Percentiles rank a stretch among this genome's conserved stretches.
Evolutionary conservation across 2,113 vertebrate species (phyloP).

Genomic region (Vombatus ursinus): DNA sequence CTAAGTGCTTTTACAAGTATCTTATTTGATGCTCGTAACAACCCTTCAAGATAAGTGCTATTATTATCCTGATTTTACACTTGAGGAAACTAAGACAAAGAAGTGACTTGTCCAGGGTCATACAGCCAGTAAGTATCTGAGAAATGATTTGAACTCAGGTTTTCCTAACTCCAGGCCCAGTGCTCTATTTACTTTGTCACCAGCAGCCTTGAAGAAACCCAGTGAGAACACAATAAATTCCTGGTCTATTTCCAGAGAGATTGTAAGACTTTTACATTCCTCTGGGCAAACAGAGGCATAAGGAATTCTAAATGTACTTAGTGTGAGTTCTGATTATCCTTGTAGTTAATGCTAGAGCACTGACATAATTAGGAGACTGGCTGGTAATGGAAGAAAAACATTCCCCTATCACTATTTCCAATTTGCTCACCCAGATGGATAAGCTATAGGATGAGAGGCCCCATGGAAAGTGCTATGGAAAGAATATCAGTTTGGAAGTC

Average conservation of each 20-base stretch:
- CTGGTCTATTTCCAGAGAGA: neutral
- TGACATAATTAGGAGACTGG: conserved; percentile 69
- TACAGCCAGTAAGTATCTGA: neutral
- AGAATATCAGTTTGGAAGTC: conserved; percentile 62
- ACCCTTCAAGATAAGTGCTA: neutral
- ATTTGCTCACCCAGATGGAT: conserved; percentile 59
- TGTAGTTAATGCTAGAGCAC: conserved; percentile 61
- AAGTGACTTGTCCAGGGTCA: neutral
- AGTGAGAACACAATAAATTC: neutral
- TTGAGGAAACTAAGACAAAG: neutral
- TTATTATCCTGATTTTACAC: neutral
- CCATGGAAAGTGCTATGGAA: conserved; percentile 56
- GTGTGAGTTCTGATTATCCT: conserved; percentile 69
- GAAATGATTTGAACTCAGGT: neutral
- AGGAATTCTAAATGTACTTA: conserved; percentile 55
- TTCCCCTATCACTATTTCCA: conserved; percentile 39
- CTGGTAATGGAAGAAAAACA: conserved; percentile 65
- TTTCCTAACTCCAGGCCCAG: neutral
- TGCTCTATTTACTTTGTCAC: neutral
- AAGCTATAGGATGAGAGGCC: conserved; percentile 25
- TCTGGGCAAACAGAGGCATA: conserved; percentile 14
- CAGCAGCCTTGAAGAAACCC: neutral
- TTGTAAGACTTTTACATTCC: neutral
- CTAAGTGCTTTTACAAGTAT: neutral
- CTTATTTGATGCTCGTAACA: neutral